Conservation (phyloP, 2,113 vertebrate species). For the Gallinago paraguaiae region DNA sequence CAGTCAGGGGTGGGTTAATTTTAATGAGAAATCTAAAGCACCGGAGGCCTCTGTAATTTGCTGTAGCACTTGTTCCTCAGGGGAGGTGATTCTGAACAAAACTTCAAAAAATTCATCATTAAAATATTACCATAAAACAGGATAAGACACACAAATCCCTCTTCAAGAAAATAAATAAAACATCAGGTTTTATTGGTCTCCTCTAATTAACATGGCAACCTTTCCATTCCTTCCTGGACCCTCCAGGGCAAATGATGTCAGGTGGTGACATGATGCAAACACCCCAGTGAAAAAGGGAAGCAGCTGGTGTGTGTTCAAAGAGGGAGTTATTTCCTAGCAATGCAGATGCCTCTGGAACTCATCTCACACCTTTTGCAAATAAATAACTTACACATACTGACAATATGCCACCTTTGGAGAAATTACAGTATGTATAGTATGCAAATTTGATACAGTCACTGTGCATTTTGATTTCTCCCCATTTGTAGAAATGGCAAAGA, state of each 20-base stretch:
- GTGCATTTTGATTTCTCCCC: not conserved
- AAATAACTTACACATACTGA: constrained; percentile 1
- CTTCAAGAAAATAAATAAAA: constrained; percentile 67
- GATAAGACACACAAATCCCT: constrained; percentile 51
- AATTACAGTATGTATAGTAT: constrained; percentile 4
- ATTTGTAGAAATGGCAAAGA: not conserved
- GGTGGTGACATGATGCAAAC: constrained; percentile 24
- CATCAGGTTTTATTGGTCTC: constrained; percentile 44
- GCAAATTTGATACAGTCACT: constrained; percentile 6
- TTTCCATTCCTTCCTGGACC: constrained; percentile 25
- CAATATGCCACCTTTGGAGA: constrained; percentile 26
- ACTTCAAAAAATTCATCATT: constrained; percentile 37
- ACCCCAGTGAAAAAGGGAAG: not conserved
- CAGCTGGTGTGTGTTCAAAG: not conserved
- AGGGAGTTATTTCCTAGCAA: constrained; percentile 7
- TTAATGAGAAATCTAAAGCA: not conserved
- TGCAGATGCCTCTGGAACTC: not conserved
- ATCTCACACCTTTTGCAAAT: constrained; percentile 21
- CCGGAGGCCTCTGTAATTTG: constrained; percentile 3
- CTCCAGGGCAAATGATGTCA: constrained; percentile 44
- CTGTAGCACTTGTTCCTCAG: not conserved
- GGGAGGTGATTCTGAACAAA: constrained; percentile 16
- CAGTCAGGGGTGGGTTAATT: constrained; percentile 11
- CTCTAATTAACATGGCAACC: constrained; percentile 52
- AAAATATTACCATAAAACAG: constrained; percentile 54